Percentiles rank a stretch among this genome's conserved stretches.
Conservation (phyloP, 2,113 vertebrate species). For the Naja naja region DNA sequence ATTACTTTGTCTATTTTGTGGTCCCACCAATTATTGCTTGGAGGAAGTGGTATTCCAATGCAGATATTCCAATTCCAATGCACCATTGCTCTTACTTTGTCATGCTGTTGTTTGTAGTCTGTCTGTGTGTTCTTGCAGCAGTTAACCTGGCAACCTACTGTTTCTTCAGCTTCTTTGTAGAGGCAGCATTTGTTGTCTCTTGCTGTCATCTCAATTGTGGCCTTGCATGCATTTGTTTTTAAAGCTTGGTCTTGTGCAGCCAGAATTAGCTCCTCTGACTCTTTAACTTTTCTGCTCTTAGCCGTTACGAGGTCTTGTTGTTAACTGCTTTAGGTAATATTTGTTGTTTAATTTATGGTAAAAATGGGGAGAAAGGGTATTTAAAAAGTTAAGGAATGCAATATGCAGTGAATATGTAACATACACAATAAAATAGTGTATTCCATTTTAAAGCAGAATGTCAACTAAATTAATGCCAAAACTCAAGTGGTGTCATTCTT, state of each 20-base stretch:
- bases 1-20: not conserved
- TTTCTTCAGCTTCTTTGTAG: not conserved
- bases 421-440: not conserved
- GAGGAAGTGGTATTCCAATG: not conserved
- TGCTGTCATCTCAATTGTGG: not conserved
- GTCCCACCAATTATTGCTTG: not conserved
- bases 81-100: not conserved
- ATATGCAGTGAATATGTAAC: not conserved
- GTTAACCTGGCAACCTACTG: not conserved
- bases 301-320: not conserved
- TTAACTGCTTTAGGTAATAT: not conserved
- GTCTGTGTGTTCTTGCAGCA: not conserved
- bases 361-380: not conserved
- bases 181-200: not conserved
- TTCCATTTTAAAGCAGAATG: not conserved
- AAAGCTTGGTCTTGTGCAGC: not conserved
- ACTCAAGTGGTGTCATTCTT: not conserved
- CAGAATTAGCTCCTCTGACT: not conserved
- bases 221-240: not conserved
- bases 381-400: not conserved
- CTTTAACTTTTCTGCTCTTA: not conserved
- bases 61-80: not conserved
- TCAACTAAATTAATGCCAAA: not conserved
- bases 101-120: not conserved
- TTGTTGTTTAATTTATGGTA: not conserved